Evolutionary conservation across 2,113 vertebrate species (phyloP), one percentile per base, ranked within the genome.

Genomic region (Macaca mulatta): DNA sequence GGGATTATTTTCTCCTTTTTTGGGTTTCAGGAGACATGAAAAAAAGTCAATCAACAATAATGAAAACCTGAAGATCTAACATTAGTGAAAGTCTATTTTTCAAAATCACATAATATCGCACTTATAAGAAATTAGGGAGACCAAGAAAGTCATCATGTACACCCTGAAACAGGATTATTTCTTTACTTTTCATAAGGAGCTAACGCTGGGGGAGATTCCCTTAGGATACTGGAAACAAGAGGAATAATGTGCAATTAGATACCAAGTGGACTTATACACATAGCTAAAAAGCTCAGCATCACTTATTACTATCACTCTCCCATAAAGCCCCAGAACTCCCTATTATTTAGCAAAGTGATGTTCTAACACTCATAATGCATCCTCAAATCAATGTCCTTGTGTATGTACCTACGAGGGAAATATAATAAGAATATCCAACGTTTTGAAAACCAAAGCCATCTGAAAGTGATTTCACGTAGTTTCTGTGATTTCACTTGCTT

Each of bases 131-230:
- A 45, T 77, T 30, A 78, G 18, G 23, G 23, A 93, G 57, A 61
- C 55, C 30, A 78, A 64, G 13, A 9, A 61, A 93, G n/a, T 78
- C 64, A 61, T 67, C 32, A 64, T 1, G 11, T 22, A 81, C 16
- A 43, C 35, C 43, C 48, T 35, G 64, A 89, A 79, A 80, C 11
- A 59, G 30, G 57, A 82, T 67, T 38, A 75, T 35, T 57, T 85
- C 67, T 91, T 77, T 69, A n/a, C 25, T 96, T 91, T 96, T 86
- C 57, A 67, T 91, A 94, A 95, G 43, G 57, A 74, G 25, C 61
- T 82, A 91, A 93, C 3, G 52, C 20, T 4, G 6, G 35, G 38
- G 67, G 18, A 78, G 20, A 78, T 78, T 92, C 48, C 72, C 16
- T 55, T 35, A 74, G 32, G 27, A 74, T 23, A 82, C 20, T 50